Base-by-base conservation (phyloP, 2,797 vertebrate species). In the Malurus leucopterus region DNA sequence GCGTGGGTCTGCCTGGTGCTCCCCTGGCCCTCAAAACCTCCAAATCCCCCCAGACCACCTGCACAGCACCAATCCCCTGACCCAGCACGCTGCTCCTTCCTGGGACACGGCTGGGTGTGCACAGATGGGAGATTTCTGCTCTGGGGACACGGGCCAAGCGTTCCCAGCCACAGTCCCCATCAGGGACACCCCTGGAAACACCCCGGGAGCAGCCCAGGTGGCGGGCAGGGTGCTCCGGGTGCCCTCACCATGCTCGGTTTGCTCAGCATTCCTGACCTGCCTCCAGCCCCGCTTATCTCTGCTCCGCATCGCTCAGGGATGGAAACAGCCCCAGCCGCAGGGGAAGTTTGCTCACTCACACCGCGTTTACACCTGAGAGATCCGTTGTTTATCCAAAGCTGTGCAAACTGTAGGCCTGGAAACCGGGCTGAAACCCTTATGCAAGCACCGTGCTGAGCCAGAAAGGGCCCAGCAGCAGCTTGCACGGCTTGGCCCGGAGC, bases 101-200 rank as follows among this genome's bases (percentile, higher is more conserved):
- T 2, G 2, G 49, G 32, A 30, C 7, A 0, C 15, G 9, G 47
- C 32, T 49, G 59, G 40, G 13, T 0, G 0, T 1, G 8, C 22
- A 79, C 10, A 23, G 15, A 8, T 40, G 43, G n/a, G 14, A 40
- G n/a, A 21, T 30, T 10, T 49, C 27, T 24, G 24, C 0, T 11
- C 15, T 19, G 7, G 34, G 20, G n/a, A 41, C 49, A 11, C 0
- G 12, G 21, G 5, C 32, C 13, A 7, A 23, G 78, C 51, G 41
- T 30, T 7, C 21, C 36, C 82, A 81, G 50, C 11, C 1, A 1
- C 54, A 69, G 50, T 13, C n/a, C 30, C 40, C 47, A 20, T 26
- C 51, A 3, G 2, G 36, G 19, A n/a, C 15, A 43, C 2, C n/a
- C 24, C 13, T 2, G 4, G 9, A 3, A 34, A 22, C 21, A 0